A percentile compares a stretch with the other conserved stretches of the same genome.
phyloP scores from a whole-genome alignment of 2,797 vertebrate species.

The Lepus oiostolus region DNA sequence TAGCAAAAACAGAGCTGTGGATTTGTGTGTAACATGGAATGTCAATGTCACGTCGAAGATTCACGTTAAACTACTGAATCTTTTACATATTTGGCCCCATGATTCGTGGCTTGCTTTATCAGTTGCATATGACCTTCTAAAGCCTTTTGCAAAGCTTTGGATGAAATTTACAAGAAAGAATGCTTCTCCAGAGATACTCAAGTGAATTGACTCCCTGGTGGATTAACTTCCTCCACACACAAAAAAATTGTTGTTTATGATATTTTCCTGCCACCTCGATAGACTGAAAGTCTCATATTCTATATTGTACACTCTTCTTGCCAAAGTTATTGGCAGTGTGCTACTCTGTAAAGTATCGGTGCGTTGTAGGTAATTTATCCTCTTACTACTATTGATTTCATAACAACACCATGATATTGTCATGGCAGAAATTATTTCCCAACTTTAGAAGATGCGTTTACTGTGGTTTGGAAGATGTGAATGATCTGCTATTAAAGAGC shows the following conservation, averaged over 20 bases:
- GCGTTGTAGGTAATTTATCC: not conserved
- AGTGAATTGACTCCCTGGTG: not conserved
- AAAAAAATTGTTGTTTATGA: not conserved
- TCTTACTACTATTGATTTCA: not conserved
- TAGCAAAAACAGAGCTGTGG: not conserved
- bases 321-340: not conserved
- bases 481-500: not conserved
- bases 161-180: not conserved
- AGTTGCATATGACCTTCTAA: not conserved
- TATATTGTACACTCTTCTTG: not conserved
- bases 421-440: not conserved
- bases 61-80: not conserved
- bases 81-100: not conserved
- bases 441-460: not conserved
- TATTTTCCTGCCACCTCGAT: not conserved
- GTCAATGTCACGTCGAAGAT: not conserved
- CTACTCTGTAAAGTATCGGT: not conserved
- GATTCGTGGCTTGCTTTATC: not conserved
- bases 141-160: slow-evolving; percentile 10
- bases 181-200: not conserved
- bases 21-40: not conserved
- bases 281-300: not conserved
- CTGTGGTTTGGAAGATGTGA: not conserved
- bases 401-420: not conserved
- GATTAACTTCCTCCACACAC: slow-evolving; percentile 5